Base-by-base conservation (phyloP, 2,797 vertebrate species). In the Eleutherodactylus coqui region DNA sequence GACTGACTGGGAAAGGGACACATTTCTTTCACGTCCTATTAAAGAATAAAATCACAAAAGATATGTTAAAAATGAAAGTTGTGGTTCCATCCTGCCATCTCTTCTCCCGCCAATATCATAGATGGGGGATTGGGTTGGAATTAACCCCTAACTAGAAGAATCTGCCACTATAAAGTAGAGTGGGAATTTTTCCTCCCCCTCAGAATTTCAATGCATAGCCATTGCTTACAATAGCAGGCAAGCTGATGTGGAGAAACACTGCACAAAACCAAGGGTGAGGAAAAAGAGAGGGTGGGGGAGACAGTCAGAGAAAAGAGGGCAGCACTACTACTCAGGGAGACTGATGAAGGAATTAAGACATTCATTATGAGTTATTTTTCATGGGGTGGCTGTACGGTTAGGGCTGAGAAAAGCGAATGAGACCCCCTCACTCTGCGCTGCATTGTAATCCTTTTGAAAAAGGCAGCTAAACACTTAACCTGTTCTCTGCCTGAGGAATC, bases 331-430 rank as follows among this genome's bases (percentile, higher is more conserved):
- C n/a, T 79, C 78, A 75, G 64, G 70, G 76, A 67, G 69, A 45
- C 64, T 87, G 75, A 47, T 27, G 53, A 43, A 58, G 77, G 86
- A 87, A 87, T 87, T 87, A 87, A 87, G 86, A 87, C 86, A 84
- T 87, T 84, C 82, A 87, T 87, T 87, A 83, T 80, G 34, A 87
- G 82, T 81, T 84, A 80, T 84, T 87, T 75, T 87, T 87, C 86
- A 87, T 83, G 83, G 86, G 75, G 82, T 87, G 58, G 85, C 79
- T 77, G 85, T 82, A 75, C 70, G 84, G 82, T 79, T 84, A 75
- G 67, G 67, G 79, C 55, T 51, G 70, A 86, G 60, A 75, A 80
- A 85, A 80, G 36, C 21, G 36, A 86, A 72, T 29, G 51, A 75
- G 76, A 83, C 85, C 76, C n/a, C 55, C 82, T 87, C 67, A 55